Conservation (phyloP, 2,888 invertebrate genomes). For the Xestia xanthographa region DNA sequence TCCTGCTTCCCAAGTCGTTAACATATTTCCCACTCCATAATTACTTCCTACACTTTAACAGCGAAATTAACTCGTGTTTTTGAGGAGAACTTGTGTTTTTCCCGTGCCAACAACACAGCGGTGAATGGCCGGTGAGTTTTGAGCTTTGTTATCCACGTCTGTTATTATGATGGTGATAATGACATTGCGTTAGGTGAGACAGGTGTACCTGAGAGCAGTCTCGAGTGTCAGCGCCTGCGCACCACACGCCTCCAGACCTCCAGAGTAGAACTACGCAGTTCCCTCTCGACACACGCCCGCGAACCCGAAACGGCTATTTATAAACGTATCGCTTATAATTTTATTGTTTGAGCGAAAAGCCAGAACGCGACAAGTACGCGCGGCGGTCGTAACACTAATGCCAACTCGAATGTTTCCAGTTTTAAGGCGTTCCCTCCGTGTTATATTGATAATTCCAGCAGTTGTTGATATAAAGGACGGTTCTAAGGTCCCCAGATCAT, state of each 20-base stretch:
- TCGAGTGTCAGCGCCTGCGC: constrained; percentile 80
- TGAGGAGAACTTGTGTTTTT: constrained; percentile 66
- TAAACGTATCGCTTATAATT: constrained; percentile 88
- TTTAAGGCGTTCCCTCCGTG: constrained; percentile 67
- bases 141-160: constrained; percentile 79
- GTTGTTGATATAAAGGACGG: constrained; percentile 64
- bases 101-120: constrained; percentile 65
- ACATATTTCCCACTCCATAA: constrained; percentile 69
- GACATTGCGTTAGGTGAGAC: constrained; percentile 87
- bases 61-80: constrained; percentile 64
- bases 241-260: constrained; percentile 86
- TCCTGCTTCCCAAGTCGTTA: constrained; percentile 65
- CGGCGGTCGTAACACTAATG: constrained; percentile 86
- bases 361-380: constrained; percentile 86
- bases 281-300: constrained; percentile 73
- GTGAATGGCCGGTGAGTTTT: constrained; percentile 77
- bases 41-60: constrained; percentile 70
- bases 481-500: constrained; percentile 69
- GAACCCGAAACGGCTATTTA: constrained; percentile 83
- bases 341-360: constrained; percentile 89
- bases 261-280: constrained; percentile 80
- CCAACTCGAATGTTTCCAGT: constrained; percentile 79
- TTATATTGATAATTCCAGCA: constrained; percentile 73
- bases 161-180: constrained; percentile 88
- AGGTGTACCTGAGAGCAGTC: constrained; percentile 88